These are phyloP conservation scores for Clarias magur DNA, from an alignment of 2,113 vertebrate species.

Conservation along the genomic window DNA sequence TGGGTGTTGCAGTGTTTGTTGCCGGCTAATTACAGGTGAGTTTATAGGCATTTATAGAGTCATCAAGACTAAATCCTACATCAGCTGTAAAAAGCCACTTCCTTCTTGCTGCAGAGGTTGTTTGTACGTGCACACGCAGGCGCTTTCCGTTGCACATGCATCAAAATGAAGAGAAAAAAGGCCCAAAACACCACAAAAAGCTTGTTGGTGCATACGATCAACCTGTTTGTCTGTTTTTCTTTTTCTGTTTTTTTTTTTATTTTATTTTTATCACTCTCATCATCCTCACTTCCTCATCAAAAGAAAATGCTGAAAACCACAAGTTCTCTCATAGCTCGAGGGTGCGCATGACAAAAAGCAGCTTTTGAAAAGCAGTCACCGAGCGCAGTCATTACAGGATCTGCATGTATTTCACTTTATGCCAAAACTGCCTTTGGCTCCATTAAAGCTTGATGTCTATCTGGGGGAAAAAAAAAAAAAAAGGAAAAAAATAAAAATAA, in stretches of 20 bases:
- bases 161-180: constrained; percentile 13
- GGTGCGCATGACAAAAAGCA: constrained; percentile 50
- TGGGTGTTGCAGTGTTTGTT: not conserved
- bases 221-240: constrained; percentile 21
- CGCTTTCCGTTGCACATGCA: constrained; percentile 41
- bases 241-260: not conserved
- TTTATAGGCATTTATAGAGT: not conserved
- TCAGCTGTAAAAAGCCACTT: constrained; percentile 26
- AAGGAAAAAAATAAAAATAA: not conserved
- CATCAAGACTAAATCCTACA: constrained; percentile 11
- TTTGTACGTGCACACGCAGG: not conserved
- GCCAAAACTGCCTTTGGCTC: constrained; percentile 8
- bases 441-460: constrained; percentile 1
- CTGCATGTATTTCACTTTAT: constrained; percentile 1
- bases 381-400: constrained; percentile 2
- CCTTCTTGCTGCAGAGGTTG: constrained; percentile 14
- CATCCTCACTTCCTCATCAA: constrained; percentile 73
- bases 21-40: not conserved
- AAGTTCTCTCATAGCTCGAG: constrained; percentile 63
- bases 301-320: constrained; percentile 67
- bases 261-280: constrained; percentile 52
- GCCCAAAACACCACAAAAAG: constrained; percentile 47
- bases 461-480: not conserved
- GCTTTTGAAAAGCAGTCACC: constrained; percentile 24
- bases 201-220: constrained; percentile 44